Evolutionary conservation across 2,888 invertebrate species (phyloP).

Genomic region (Lissocephala sabroskyi): DNA sequence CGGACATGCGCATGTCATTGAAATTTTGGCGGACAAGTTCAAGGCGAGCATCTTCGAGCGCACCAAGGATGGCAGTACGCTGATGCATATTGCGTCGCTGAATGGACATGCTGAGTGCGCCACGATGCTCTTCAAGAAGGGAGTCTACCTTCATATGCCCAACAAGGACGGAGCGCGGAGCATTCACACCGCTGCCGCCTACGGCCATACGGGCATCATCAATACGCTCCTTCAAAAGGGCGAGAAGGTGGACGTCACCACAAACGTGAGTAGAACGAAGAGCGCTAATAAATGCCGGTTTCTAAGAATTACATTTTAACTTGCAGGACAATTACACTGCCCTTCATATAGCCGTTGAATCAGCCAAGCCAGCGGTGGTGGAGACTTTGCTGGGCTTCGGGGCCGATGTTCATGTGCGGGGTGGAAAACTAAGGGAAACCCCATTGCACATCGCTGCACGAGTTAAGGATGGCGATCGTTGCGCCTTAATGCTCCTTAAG

Average conservation of each 20-base stretch:
- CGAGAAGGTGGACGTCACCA: conserved; percentile 95
- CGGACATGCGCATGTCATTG: conserved; percentile 96
- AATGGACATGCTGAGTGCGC: conserved; percentile 99
- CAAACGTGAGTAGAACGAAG: conserved; percentile 80
- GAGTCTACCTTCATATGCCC: conserved; percentile 99
- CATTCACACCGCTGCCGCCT: conserved; percentile 97
- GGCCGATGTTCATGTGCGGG: conserved; percentile 96
- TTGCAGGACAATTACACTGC: conserved; percentile 96
- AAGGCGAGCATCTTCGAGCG: conserved; percentile 96
- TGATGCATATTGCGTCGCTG: conserved; percentile 98
- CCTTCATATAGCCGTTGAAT: conserved; percentile 96
- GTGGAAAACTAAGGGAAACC: conserved; percentile 91
- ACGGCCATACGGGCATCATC: conserved; percentile 97
- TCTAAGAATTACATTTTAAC: neutral
- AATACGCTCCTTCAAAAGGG: conserved; percentile 96
- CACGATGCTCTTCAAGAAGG: conserved; percentile 97
- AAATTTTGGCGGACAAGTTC: conserved; percentile 96
- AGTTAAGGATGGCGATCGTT: conserved; percentile 91
- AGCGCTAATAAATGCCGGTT: neutral
- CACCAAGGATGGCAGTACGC: conserved; percentile 97
- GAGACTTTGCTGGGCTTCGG: conserved; percentile 97
- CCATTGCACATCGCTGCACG: conserved; percentile 98
- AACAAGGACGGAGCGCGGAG: conserved; percentile 97
- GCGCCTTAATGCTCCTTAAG: conserved; percentile 97
- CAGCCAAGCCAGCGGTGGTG: conserved; percentile 93